Conservation (phyloP, 1,140 invertebrate species). For the Aphaenogaster floridana region DNA sequence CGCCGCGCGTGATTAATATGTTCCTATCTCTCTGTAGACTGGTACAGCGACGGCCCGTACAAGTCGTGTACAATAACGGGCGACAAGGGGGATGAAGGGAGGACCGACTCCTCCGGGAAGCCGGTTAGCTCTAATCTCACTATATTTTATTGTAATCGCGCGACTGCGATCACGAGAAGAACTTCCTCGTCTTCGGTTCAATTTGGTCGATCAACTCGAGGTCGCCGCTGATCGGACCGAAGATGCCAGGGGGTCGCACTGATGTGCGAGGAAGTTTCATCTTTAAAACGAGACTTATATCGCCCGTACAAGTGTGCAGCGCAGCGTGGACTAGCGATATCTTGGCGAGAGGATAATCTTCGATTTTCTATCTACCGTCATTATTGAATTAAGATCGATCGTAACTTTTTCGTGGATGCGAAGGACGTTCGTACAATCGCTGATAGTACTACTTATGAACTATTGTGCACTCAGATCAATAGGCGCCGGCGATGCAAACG, state of each 20-base stretch:
- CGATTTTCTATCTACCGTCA: not conserved
- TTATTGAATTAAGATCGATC: not conserved
- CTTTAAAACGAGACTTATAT: slow-evolving; percentile 5
- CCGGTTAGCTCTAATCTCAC: not conserved
- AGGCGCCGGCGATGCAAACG: not conserved
- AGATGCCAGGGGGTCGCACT: not conserved
- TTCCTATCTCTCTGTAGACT: slow-evolving; percentile 66
- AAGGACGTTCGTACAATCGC: not conserved
- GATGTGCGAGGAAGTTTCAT: not conserved
- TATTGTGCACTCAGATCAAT: not conserved
- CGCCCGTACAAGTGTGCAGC: not conserved
- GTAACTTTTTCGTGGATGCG: not conserved
- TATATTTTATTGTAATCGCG: slow-evolving; percentile 1
- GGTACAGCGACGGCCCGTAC: not conserved
- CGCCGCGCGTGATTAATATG: slow-evolving; percentile 43
- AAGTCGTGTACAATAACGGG: not conserved
- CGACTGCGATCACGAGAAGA: not conserved
- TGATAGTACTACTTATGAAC: slow-evolving; percentile 38
- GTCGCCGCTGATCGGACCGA: not conserved
- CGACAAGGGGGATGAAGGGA: no score
- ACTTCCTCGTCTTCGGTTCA: not conserved
- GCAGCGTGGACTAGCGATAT: not conserved
- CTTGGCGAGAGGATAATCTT: not conserved
- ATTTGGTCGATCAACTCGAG: not conserved
- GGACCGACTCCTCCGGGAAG: not conserved